These are phyloP conservation scores for Hipparchia sbordonii DNA, from an alignment of 2,888 invertebrate genomes.

Conservation along the genomic window DNA sequence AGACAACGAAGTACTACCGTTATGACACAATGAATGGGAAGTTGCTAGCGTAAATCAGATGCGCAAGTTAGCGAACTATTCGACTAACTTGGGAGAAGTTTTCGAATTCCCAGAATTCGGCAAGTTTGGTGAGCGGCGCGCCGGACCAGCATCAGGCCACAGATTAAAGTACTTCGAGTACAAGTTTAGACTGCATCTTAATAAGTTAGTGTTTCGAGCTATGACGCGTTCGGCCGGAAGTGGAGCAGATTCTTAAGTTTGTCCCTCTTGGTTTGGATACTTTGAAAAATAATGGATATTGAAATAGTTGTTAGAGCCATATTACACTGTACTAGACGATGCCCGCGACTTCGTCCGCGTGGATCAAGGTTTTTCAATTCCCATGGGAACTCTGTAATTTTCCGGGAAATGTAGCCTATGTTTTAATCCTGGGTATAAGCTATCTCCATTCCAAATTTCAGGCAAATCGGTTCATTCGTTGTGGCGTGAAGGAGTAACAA, in stretches of 20 bases:
- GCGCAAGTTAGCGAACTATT: slow-evolving; percentile 22
- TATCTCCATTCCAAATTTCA: too few relatives aligned
- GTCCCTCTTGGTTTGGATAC: too few relatives aligned
- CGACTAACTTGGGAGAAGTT: slow-evolving; percentile 17
- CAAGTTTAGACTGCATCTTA: slow-evolving; percentile 12
- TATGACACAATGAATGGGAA: slow-evolving; percentile 12
- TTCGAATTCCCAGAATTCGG: slow-evolving; percentile 10
- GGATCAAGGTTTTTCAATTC: too few relatives aligned
- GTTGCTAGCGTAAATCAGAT: slow-evolving; percentile 19
- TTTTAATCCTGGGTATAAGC: too few relatives aligned
- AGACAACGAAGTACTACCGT: neutral
- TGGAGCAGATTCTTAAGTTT: neutral
- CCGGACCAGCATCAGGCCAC: slow-evolving; percentile 5
- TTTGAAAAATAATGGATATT: too few relatives aligned
- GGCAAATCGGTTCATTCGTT: too few relatives aligned
- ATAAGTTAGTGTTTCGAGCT: slow-evolving; percentile 12
- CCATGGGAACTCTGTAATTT: too few relatives aligned
- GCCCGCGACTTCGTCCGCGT: too few relatives aligned
- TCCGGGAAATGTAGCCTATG: too few relatives aligned
- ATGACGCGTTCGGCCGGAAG: neutral
- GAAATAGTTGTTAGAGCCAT: too few relatives aligned
- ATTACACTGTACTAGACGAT: too few relatives aligned
- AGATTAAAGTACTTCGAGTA: slow-evolving; percentile 14
- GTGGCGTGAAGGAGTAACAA: too few relatives aligned
- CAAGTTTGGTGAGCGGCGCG: slow-evolving; percentile 7